phyloP scores from a whole-genome alignment of 1,140 invertebrate genomes.

The Battus philenor region DNA sequence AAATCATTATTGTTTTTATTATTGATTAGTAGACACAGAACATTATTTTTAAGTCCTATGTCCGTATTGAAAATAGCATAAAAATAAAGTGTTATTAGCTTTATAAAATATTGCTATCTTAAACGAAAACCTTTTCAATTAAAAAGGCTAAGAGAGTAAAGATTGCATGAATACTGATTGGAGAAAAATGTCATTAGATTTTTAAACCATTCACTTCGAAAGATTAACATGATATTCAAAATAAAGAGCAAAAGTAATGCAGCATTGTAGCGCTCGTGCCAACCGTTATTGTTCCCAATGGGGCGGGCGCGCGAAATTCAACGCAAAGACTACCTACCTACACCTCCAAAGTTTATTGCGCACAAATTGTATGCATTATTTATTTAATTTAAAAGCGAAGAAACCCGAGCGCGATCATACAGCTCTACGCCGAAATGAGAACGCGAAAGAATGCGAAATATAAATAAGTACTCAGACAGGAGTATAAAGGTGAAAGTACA shows the following conservation, averaged over 20 bases:
- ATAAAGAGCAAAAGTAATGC: constrained; percentile 17
- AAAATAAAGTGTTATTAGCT: too few species aligned
- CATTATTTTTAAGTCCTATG: too few species aligned
- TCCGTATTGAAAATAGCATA: too few species aligned
- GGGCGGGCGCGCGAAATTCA: constrained; percentile 53
- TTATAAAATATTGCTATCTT: too few species aligned
- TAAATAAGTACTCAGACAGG: constrained; percentile 30
- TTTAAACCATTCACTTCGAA: too few species aligned
- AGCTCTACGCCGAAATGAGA: constrained; percentile 49
- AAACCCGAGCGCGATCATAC: constrained; percentile 62
- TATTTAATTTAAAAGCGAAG: constrained; percentile 75
- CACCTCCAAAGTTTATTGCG: constrained; percentile 64
- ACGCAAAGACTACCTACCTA: constrained; percentile 56
- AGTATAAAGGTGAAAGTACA: constrained; percentile 24
- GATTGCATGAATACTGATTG: too few species aligned
- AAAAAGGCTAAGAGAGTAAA: too few species aligned
- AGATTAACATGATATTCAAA: too few species aligned
- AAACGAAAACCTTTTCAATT: too few species aligned
- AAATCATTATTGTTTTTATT: too few species aligned
- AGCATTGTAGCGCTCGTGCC: constrained; percentile 35
- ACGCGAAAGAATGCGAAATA: constrained; percentile 50
- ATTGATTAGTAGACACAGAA: too few species aligned
- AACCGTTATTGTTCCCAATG: constrained; percentile 61
- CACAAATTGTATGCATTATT: constrained; percentile 74
- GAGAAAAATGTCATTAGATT: too few species aligned